Evolutionary conservation across 1,140 invertebrate genomes (phyloP).

Genomic region (Neodiprion pinetum): DNA sequence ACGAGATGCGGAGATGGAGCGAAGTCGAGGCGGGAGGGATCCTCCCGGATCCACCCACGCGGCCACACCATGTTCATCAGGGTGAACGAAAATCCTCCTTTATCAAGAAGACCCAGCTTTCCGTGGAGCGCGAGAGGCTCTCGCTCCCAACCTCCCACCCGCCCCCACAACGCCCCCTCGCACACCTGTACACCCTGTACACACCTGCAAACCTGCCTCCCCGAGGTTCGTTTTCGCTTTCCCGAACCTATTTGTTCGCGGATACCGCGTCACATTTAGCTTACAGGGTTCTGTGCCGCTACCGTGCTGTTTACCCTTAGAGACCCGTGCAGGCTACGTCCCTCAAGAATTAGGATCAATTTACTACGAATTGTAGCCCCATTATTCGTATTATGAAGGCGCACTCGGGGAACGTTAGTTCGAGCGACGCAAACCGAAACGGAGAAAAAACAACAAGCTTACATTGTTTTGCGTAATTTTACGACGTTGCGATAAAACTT

Average conservation of each 20-base stretch:
- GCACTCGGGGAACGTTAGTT: too few species aligned
- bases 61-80: slow-evolving; percentile 44
- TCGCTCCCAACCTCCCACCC: background rate
- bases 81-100: slow-evolving; percentile 33
- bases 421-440: too few species aligned
- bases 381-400: background rate
- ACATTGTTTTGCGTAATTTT: too few species aligned
- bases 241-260: background rate
- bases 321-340: background rate
- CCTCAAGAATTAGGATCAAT: background rate
- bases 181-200: background rate
- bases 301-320: background rate
- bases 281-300: background rate
- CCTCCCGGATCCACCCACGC: slow-evolving; percentile 14
- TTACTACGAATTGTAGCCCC: background rate
- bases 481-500: too few species aligned
- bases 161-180: too few species aligned
- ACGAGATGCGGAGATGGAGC: background rate
- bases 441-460: too few species aligned
- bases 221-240: background rate
- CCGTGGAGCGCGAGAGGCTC: background rate
- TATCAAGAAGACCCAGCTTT: background rate
- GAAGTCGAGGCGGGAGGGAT: background rate
- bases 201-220: background rate
- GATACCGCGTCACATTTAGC: slow-evolving; percentile 2